Evolutionary conservation across 2,113 vertebrate genomes (phyloP), one percentile per base, ranked within the genome.

Genomic region (Podocnemis expansa): DNA sequence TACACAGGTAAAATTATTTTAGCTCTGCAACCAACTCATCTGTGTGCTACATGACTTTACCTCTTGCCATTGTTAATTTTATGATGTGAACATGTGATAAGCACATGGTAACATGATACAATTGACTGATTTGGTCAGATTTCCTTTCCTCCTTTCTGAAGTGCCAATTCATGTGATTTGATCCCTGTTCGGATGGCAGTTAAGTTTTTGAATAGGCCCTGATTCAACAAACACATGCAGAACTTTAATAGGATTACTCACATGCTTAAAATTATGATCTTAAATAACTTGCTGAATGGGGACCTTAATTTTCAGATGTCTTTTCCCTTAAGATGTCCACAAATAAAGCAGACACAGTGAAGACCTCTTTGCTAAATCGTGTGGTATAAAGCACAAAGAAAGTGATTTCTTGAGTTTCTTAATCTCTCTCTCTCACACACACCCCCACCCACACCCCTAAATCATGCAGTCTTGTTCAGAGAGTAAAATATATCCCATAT

Each of bases 281-380:
- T 67, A 67, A 38, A 38, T 38, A 38, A 31, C 34, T 67, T 67
- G 34, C 34, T n/a, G 63, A 67, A 38, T 21, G 9, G 63, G 14
- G 86, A 80, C 87, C 55, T 89, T 80, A 80, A 87, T 82, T 83
- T 89, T 85, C 49, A 49, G 52, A 79, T 88, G 92, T 82, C 60
- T 27, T 93, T 92, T 90, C 51, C 86, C 70, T 93, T 89, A 55
- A 8, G 52, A 55, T 83, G 91, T 96, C 88, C 89, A 84, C 80
- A 93, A 52, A 76, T 73, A 90, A 93, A 92, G 91, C 95, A 93
- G 10, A 78, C 84, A 38, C 27, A 51, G 8, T 75, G 82, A 86
- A 91, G 84, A 88, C 25, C 75, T 54, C 82, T 85, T 34, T 80
- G 56, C 14, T 82, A 54, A 82, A 76, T 56, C 49, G 60, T 88